Base-by-base conservation (phyloP, 2,797 vertebrate species). In the Halcyon chelicuti region DNA sequence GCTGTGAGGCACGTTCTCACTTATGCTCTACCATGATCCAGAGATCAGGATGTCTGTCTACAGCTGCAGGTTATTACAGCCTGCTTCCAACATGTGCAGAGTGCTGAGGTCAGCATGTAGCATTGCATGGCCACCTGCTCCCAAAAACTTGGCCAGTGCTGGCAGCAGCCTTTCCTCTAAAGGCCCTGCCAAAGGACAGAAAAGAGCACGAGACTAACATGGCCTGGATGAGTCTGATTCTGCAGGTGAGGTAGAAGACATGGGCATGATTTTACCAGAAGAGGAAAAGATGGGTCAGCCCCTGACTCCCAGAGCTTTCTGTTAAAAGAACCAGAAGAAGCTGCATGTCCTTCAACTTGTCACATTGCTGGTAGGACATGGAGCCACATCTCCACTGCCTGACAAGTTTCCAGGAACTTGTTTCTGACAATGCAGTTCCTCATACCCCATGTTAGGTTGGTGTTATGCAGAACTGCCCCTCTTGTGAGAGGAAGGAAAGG, bases 21-120 rank as follows among this genome's bases (percentile, higher is more conserved):
- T 91, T 86, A 23, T 7, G 26, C 54, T 78, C 14, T 51, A 23
- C 76, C n/a, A 37, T 42, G 39, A 46, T 78, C 46, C 76, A 68
- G 54, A 94, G 55, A 62, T 86, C 78, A 92, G 46, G 49, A 39
- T 60, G 16, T 80, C 23, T 15, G 3, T 37, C 60, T 76, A 11
- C 85, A 89, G 68, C 76, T 93, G 61, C 44, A 86, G 44, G 67
- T 67, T 57, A n/a, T 93, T 88, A 60, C 57, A 57, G 25, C 31
- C 31, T 54, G 29, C 61, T 88, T 91, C 88, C 55, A 94, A 57
- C 58, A 54, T 40, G 49, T 3, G 2, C 20, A 14, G 31, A 54
- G 44, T 6, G 4, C 51, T 73, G 81, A 85, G 39, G 47, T 77
- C 68, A 47, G 68, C 82, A 60, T 0, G 0, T 58, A 85, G 54